Percentiles rank a stretch among this genome's conserved stretches.
phyloP scores from a whole-genome alignment of 2,797 vertebrate genomes.

The Sebastes oblongus region DNA sequence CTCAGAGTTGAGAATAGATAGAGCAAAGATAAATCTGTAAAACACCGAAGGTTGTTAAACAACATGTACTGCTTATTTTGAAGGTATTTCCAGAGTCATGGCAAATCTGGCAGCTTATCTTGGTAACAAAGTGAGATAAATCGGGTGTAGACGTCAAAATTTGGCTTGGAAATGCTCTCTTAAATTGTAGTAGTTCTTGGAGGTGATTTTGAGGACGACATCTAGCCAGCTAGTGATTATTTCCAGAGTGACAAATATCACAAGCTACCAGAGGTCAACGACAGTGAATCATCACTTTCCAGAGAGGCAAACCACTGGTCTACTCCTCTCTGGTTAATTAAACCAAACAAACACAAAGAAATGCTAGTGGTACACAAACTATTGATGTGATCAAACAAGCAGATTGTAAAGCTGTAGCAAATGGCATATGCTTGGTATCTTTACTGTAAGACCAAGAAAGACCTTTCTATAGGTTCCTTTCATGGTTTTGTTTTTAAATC shows the following conservation, averaged over 20 bases:
- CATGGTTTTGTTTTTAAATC: neutral
- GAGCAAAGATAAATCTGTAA: neutral
- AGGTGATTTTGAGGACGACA: neutral
- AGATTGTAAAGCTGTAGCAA: neutral
- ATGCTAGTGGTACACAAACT: neutral
- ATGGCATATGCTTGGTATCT: neutral
- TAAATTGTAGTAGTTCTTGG: neutral
- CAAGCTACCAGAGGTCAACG: slow-evolving; percentile 26
- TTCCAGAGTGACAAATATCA: slow-evolving; percentile 11
- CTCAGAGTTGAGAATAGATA: neutral
- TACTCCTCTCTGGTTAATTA: neutral
- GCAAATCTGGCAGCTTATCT: neutral
- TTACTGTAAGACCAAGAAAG: neutral
- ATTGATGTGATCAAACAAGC: neutral
- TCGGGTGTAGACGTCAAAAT: neutral
- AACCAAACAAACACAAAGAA: neutral
- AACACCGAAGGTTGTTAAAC: neutral
- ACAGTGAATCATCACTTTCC: slow-evolving; percentile 27
- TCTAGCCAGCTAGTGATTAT: neutral
- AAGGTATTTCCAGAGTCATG: neutral
- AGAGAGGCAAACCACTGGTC: neutral
- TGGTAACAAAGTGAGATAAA: neutral
- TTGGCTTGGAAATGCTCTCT: neutral
- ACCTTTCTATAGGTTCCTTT: neutral
- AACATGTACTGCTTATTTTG: neutral